phyloP scores from a whole-genome alignment of 2,888 invertebrate genomes.

The Tinea pellionella region DNA sequence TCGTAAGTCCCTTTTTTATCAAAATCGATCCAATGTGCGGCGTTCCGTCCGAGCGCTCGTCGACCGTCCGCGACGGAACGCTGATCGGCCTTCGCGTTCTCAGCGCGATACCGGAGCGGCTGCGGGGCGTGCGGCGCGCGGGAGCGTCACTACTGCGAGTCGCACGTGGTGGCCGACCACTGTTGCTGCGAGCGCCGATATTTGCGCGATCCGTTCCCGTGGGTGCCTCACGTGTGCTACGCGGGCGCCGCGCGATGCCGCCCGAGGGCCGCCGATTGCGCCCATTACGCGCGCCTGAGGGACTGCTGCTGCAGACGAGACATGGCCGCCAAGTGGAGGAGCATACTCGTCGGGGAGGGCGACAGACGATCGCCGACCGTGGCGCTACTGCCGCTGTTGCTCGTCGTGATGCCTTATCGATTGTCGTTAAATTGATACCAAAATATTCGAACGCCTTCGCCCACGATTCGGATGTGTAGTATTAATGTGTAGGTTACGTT shows the following conservation, averaged over 20 bases:
- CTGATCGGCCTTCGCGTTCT: neutral
- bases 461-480: too few relatives aligned
- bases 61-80: neutral
- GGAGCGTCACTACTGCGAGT: slow-evolving; percentile 73
- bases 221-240: slow-evolving; percentile 77
- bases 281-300: slow-evolving; percentile 69
- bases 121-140: slow-evolving; percentile 72
- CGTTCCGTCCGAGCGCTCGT: too few relatives aligned
- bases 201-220: slow-evolving; percentile 73
- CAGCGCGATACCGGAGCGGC: neutral
- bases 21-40: too few relatives aligned
- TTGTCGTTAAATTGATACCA: neutral
- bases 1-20: too few relatives aligned
- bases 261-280: slow-evolving; percentile 72
- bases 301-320: slow-evolving; percentile 75
- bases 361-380: neutral
- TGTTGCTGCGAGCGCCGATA: slow-evolving; percentile 69
- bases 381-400: neutral
- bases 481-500: too few relatives aligned
- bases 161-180: slow-evolving; percentile 66
- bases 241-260: slow-evolving; percentile 71
- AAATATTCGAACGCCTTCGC: too few relatives aligned
- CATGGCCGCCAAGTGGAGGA: slow-evolving; percentile 5
- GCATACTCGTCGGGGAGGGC: neutral
- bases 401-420: neutral